Conservation (phyloP, 2,797 vertebrate genomes). For the Scolopax bukidnonensis region DNA sequence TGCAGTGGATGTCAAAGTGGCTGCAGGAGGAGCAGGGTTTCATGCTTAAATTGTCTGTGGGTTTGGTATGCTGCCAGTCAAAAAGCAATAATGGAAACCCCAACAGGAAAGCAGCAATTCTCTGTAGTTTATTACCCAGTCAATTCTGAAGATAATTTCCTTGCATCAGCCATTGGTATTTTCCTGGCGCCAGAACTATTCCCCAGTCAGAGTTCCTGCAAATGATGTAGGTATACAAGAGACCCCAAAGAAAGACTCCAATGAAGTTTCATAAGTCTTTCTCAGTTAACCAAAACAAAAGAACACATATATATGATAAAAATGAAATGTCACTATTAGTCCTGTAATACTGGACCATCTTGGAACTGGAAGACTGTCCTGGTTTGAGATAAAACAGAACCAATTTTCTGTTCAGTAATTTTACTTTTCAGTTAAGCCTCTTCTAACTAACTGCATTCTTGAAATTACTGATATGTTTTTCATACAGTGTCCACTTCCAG, state of each 20-base stretch:
- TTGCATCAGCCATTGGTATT: background rate
- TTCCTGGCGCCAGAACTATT: background rate
- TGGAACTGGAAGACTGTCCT: background rate
- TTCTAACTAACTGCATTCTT: background rate
- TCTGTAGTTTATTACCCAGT: conserved; percentile 6
- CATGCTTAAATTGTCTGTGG: background rate
- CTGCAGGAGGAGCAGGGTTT: background rate
- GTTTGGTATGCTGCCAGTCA: conserved; percentile 43
- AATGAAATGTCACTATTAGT: background rate
- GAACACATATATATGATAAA: background rate
- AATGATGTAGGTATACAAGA: background rate
- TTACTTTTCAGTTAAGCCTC: background rate
- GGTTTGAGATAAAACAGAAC: background rate
- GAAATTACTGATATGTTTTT: background rate
- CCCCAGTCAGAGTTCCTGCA: background rate
- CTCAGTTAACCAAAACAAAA: background rate
- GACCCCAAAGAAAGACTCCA: background rate
- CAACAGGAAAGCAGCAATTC: conserved; percentile 49
- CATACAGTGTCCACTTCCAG: background rate
- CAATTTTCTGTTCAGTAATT: background rate
- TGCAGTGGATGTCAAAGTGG: background rate
- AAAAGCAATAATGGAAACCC: conserved; percentile 39
- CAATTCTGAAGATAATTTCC: conserved; percentile 43
- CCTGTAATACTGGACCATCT: background rate
- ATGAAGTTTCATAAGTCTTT: background rate